These are phyloP conservation scores for Leptopilina syphax DNA, from an alignment of 2,888 invertebrate species.

Conservation along the genomic window DNA sequence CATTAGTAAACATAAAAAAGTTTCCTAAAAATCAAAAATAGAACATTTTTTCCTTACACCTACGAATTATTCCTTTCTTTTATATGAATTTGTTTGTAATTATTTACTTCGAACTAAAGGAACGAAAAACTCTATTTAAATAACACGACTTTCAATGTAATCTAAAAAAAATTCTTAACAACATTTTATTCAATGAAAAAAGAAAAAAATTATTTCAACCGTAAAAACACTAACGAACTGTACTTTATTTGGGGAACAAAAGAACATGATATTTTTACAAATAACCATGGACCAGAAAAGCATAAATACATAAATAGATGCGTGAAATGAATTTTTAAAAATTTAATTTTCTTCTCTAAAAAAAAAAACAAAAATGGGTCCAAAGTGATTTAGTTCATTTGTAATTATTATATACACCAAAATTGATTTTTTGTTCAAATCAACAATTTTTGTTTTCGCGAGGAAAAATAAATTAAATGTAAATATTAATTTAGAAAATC, in stretches of 20 bases:
- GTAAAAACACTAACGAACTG: not conserved
- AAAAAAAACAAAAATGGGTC: slow-evolving; percentile 8
- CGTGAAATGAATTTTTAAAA: not conserved
- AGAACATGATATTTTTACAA: slow-evolving; percentile 5
- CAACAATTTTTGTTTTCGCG: not conserved
- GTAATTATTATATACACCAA: not conserved
- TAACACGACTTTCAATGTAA: too few relatives aligned
- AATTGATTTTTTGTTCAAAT: not conserved
- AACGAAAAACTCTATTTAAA: too few relatives aligned
- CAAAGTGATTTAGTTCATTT: slow-evolving; percentile 24
- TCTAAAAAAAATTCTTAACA: too few relatives aligned
- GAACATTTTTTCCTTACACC: too few relatives aligned
- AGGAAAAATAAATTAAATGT: not conserved
- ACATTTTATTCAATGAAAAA: too few relatives aligned
- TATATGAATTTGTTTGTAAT: too few relatives aligned
- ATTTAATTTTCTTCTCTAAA: slow-evolving; percentile 2
- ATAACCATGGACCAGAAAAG: slow-evolving; percentile 34
- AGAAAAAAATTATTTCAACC: too few relatives aligned
- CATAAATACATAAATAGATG: slow-evolving; percentile 18
- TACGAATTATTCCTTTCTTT: not conserved
- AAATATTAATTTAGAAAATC: not conserved
- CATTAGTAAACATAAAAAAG: not conserved
- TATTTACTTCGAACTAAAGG: too few relatives aligned
- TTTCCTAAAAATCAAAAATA: not conserved
- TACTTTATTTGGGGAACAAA: slow-evolving; percentile 18